Evolutionary conservation across 1,140 invertebrate genomes (phyloP).

Genomic region (Physella acuta): DNA sequence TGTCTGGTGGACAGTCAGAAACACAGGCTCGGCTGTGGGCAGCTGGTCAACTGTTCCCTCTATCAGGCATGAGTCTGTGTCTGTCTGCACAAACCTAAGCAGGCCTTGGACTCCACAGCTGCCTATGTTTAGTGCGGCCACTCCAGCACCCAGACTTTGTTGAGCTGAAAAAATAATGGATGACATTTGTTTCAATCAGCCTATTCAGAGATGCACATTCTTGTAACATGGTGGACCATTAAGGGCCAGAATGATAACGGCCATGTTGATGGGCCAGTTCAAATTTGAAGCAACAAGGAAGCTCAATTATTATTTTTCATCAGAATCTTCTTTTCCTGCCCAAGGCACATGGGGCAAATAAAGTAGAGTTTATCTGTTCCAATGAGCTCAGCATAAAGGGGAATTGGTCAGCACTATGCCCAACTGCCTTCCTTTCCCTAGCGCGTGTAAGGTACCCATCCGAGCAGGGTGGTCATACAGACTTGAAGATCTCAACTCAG

Average conservation of each 20-base stretch:
- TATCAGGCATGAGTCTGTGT: conserved; percentile 13
- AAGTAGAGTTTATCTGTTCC: too few relatives aligned
- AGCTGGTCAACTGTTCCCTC: conserved; percentile 19
- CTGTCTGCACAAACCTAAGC: conserved; percentile 10
- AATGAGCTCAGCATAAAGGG: too few relatives aligned
- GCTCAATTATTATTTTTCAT: not conserved
- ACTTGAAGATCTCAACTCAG: too few relatives aligned
- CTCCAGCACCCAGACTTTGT: conserved; percentile 12
- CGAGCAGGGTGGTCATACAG: too few relatives aligned
- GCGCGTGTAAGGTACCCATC: too few relatives aligned
- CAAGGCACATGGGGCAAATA: too few relatives aligned
- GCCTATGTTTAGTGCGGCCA: conserved; percentile 18
- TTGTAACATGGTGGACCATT: not conserved
- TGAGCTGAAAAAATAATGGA: not conserved
- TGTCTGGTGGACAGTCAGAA: conserved; percentile 17
- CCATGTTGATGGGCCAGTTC: not conserved
- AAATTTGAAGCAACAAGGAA: too few relatives aligned
- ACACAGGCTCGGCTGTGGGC: conserved; percentile 12
- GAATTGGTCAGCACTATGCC: too few relatives aligned
- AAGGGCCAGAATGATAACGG: not conserved
- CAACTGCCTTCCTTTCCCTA: too few relatives aligned
- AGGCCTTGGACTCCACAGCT: conserved; percentile 13
- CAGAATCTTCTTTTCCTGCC: not conserved
- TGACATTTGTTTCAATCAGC: not conserved
- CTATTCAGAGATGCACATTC: not conserved